phyloP scores from a whole-genome alignment of 2,113 vertebrate species.

The Sinocyclocheilus anophthalmus region DNA sequence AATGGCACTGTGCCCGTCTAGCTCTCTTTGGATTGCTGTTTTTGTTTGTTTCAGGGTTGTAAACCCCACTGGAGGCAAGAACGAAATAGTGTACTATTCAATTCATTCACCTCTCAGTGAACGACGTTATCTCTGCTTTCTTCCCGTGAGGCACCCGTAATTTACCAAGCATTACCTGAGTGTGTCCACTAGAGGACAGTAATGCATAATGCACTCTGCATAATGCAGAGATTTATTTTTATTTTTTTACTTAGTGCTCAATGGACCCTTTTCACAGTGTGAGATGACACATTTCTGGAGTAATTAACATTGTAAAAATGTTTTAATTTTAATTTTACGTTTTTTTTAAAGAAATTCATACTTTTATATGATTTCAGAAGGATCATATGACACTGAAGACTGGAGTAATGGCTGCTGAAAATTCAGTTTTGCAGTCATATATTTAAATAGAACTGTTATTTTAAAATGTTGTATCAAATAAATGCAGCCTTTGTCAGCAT shows the following conservation, averaged over 20 bases:
- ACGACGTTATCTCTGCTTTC: neutral
- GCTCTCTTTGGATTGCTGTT: constrained; percentile 23
- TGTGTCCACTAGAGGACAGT: constrained; percentile 21
- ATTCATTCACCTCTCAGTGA: constrained; percentile 31
- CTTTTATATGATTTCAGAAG: no score
- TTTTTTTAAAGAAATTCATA: no score
- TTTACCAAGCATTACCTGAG: neutral
- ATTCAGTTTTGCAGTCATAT: no score
- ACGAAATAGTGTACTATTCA: constrained; percentile 21
- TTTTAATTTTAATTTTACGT: no score
- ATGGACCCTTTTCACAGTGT: constrained; percentile 3
- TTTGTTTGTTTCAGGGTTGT: constrained; percentile 39
- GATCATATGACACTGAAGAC: no score
- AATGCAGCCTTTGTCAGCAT: neutral
- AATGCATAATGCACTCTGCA: neutral
- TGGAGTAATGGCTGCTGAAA: no score
- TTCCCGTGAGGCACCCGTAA: neutral
- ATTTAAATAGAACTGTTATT: neutral
- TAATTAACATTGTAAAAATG: no score
- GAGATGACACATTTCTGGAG: neutral
- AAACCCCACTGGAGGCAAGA: constrained; percentile 22
- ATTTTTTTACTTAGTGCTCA: neutral
- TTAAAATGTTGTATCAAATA: no score
- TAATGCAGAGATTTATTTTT: neutral
- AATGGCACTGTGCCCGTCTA: constrained; percentile 16